A percentile compares a stretch with the other conserved stretches of the same genome.
Evolutionary conservation across 2,797 vertebrate genomes (phyloP).

Genomic region (Caiman crocodilus): DNA sequence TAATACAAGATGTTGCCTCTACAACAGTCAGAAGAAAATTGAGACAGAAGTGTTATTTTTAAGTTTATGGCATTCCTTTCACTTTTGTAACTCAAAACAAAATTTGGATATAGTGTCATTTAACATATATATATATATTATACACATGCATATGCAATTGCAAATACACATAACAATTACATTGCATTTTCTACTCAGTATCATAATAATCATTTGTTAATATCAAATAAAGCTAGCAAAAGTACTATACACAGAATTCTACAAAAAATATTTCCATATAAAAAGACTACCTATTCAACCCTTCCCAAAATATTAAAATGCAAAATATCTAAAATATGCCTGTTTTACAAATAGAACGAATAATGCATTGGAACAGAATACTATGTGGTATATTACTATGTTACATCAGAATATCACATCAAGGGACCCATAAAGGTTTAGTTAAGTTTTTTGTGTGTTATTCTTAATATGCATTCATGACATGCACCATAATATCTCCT

Average conservation of each 20-base stretch:
- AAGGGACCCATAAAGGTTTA: slow-evolving; percentile 12
- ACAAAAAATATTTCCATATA: slow-evolving; percentile 22
- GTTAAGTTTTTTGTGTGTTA: slow-evolving; percentile 27
- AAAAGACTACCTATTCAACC: slow-evolving; percentile 34
- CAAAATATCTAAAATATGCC: slow-evolving; percentile 17
- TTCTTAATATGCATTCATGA: slow-evolving; percentile 41
- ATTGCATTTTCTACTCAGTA: slow-evolving; percentile 56
- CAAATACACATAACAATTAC: slow-evolving; percentile 58
- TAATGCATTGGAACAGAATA: slow-evolving; percentile 56
- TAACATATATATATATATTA: slow-evolving; percentile 67
- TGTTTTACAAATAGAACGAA: slow-evolving; percentile 37
- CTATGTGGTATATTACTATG: neutral
- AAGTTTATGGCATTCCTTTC: slow-evolving; percentile 22
- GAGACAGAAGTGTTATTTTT: slow-evolving; percentile 10
- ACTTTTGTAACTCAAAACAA: slow-evolving; percentile 16
- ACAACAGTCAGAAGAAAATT: neutral
- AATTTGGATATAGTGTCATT: slow-evolving; percentile 16
- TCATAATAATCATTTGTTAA: slow-evolving; percentile 50
- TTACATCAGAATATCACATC: neutral
- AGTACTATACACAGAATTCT: neutral
- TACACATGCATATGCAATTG: slow-evolving; percentile 53
- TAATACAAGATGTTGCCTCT: neutral
- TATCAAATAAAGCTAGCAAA: slow-evolving; percentile 46
- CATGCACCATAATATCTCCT: neutral
- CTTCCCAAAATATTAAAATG: slow-evolving; percentile 28